These are phyloP conservation scores for Benthosema pterotum DNA, from an alignment of 2,797 vertebrate species.

Conservation along the genomic window DNA sequence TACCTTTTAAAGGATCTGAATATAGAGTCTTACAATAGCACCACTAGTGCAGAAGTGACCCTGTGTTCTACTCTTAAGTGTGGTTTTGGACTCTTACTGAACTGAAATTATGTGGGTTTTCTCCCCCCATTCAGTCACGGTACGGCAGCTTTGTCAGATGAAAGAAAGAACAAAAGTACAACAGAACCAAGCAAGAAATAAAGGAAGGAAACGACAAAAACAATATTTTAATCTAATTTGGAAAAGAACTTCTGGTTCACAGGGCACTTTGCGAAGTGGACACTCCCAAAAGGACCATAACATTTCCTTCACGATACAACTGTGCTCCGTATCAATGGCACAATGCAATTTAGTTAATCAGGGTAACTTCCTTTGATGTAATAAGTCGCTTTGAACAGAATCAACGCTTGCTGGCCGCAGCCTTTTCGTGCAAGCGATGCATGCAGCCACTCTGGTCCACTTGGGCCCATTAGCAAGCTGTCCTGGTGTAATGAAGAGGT, in stretches of 20 bases:
- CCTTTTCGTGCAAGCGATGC: constrained; percentile 1
- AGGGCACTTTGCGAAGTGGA: neutral
- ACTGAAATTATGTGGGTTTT: too few species aligned
- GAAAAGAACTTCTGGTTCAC: neutral
- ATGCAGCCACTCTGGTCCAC: neutral
- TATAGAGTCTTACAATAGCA: too few species aligned
- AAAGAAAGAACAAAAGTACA: neutral
- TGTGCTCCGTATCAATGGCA: neutral
- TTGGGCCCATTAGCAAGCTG: constrained; percentile 31
- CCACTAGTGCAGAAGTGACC: too few species aligned
- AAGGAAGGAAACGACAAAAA: too few species aligned
- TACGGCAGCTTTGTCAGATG: neutral
- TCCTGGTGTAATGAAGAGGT: constrained; percentile 44
- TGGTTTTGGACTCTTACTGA: too few species aligned
- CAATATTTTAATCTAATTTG: too few species aligned
- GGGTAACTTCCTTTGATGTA: constrained; percentile 3
- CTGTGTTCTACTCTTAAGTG: too few species aligned
- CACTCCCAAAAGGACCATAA: neutral
- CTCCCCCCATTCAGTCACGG: too few species aligned
- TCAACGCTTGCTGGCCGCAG: neutral
- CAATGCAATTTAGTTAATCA: neutral
- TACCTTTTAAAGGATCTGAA: too few species aligned
- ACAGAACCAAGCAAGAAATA: neutral
- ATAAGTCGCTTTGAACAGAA: neutral
- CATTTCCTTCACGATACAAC: constrained; percentile 3